These are phyloP conservation scores for Pollenia labialis DNA, from an alignment of 2,888 invertebrate species.

Conservation along the genomic window DNA sequence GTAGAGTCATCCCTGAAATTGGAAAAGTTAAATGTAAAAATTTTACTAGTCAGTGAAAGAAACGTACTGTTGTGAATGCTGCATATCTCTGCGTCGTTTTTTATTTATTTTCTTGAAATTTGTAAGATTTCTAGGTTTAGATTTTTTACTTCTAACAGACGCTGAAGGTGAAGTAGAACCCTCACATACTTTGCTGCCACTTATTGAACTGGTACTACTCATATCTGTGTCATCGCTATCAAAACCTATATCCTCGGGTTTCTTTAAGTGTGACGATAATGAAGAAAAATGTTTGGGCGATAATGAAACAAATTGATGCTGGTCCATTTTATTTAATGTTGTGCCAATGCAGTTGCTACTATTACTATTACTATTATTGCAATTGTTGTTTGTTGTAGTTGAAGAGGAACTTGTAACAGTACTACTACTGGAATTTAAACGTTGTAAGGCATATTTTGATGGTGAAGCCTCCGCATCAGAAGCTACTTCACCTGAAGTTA, in stretches of 20 bases:
- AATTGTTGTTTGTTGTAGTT: conserved; percentile 46
- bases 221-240: conserved; percentile 83
- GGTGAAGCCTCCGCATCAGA: conserved; percentile 80
- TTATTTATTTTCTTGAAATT: conserved; percentile 74
- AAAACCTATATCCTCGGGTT: conserved; percentile 75
- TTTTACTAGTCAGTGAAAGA: not conserved
- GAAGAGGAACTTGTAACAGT: conserved; percentile 63
- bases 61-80: conserved; percentile 53
- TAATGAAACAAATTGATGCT: conserved; percentile 65
- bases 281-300: conserved; percentile 76
- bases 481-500: conserved; percentile 81
- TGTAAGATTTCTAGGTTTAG: conserved; percentile 73
- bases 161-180: conserved; percentile 79
- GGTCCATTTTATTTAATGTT: conserved; percentile 60
- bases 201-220: conserved; percentile 83
- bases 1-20: conserved; percentile 54
- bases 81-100: conserved; percentile 78
- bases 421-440: conserved; percentile 73
- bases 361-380: conserved; percentile 4
- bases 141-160: conserved; percentile 75
- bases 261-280: conserved; percentile 50
- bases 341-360: conserved; percentile 50
- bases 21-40: conserved; percentile 11
- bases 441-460: conserved; percentile 79
- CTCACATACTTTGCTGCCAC: conserved; percentile 74